Evolutionary conservation across 23 tunicate species (phyloP).

Genomic region (Halocynthia roretzi): DNA sequence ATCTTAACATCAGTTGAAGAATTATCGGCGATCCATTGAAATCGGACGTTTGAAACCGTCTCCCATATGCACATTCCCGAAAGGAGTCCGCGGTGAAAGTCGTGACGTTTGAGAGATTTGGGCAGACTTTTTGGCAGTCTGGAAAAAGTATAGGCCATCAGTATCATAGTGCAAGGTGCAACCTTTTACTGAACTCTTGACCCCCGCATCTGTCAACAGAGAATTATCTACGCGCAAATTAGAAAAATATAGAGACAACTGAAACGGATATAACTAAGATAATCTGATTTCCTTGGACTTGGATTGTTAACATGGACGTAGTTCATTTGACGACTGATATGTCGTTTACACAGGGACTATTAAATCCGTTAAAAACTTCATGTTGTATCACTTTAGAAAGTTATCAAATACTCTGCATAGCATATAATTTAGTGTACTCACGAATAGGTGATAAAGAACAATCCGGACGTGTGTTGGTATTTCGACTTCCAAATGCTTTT

Average conservation of each 20-base stretch:
- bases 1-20: conserved; percentile 35
- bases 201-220: neutral
- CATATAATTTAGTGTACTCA: neutral
- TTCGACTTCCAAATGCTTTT: conserved; percentile 23
- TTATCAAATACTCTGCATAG: too few species aligned
- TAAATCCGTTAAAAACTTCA: neutral
- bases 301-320: neutral
- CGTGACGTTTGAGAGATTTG: neutral
- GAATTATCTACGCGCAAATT: neutral
- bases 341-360: neutral
- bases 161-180: too few species aligned
- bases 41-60: conserved; percentile 55
- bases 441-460: conserved; percentile 11
- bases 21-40: conserved; percentile 7
- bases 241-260: neutral
- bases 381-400: too few species aligned
- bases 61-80: conserved; percentile 90
- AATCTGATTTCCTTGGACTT: neutral
- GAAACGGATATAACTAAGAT: neutral
- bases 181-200: neutral
- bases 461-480: neutral
- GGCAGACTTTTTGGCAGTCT: conserved; percentile 4
- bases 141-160: neutral
- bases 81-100: conserved; percentile 27
- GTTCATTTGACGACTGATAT: neutral